These are phyloP conservation scores for Eulithis testata DNA, from an alignment of 2,888 invertebrate species.

Conservation along the genomic window DNA sequence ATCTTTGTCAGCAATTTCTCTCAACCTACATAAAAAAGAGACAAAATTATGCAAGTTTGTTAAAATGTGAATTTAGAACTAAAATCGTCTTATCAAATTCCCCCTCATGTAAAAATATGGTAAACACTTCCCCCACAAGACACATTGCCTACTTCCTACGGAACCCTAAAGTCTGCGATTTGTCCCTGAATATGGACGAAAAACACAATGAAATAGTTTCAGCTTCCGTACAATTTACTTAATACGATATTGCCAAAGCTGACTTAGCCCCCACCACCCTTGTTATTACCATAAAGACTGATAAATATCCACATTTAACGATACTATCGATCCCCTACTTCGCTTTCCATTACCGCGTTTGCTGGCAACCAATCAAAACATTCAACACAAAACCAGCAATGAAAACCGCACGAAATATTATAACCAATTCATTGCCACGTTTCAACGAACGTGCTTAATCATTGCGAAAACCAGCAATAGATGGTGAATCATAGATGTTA, in stretches of 20 bases:
- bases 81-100: conserved; percentile 16
- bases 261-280: conserved; percentile 47
- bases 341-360: conserved; percentile 41
- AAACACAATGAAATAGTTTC: conserved; percentile 66
- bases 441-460: conserved; percentile 2
- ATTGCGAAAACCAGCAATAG: conserved; percentile 20
- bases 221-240: conserved; percentile 75
- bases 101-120: conserved; percentile 36
- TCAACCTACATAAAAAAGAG: background rate
- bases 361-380: conserved; percentile 22
- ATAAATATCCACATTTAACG: conserved; percentile 62
- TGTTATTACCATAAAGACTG: conserved; percentile 67
- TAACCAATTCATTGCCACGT: conserved; percentile 15
- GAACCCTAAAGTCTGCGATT: conserved; percentile 47
- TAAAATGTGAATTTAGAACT: conserved; percentile 17
- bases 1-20: conserved; percentile 11
- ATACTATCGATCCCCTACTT: conserved; percentile 49
- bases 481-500: conserved; percentile 27
- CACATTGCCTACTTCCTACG: conserved; percentile 35
- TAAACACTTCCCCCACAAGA: conserved; percentile 37
- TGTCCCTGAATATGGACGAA: conserved; percentile 52
- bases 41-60: background rate
- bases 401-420: conserved; percentile 13
- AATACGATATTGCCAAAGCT: conserved; percentile 64
- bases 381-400: conserved; percentile 37